Evolutionary conservation across 2,113 vertebrate species (phyloP).

Genomic region (Notiomystis cincta): DNA sequence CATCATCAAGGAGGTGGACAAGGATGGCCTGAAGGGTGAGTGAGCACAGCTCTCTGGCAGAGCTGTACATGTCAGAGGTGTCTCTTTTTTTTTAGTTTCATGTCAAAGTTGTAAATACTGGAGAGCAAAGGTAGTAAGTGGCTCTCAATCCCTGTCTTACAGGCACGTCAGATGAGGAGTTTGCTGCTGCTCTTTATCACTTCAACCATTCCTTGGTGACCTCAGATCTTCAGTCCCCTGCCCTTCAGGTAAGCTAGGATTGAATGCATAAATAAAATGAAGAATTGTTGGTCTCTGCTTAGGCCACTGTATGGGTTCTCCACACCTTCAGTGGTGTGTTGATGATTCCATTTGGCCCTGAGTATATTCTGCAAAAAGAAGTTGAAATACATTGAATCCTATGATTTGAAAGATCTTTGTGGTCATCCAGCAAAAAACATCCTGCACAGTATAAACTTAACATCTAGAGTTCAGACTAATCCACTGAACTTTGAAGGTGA

Average conservation of each 20-base stretch:
- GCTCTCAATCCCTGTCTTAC: not conserved
- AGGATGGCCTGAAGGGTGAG: slow-evolving; percentile 91
- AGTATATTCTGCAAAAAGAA: not conserved
- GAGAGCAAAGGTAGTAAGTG: not conserved
- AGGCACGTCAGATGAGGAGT: slow-evolving; percentile 95
- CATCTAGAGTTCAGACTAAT: not conserved
- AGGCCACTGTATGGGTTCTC: rapidly evolving
- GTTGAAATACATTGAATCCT: not conserved
- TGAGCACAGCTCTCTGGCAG: not conserved
- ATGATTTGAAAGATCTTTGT: not conserved
- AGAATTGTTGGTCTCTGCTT: not conserved
- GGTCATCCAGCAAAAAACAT: not conserved
- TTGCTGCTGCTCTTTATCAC: slow-evolving; percentile 93
- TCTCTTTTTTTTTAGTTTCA: not conserved
- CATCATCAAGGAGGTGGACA: slow-evolving; percentile 98
- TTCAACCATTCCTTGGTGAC: slow-evolving; percentile 98
- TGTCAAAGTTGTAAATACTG: not conserved
- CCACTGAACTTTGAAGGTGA: not conserved
- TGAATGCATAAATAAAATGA: not conserved
- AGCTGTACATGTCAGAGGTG: not conserved
- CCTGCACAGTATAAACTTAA: not conserved
- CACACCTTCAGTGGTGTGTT: not conserved
- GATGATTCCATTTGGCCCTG: not conserved
- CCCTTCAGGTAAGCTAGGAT: slow-evolving; percentile 81
- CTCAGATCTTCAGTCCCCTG: slow-evolving; percentile 93